phyloP scores from a whole-genome alignment of 2,888 invertebrate genomes.

The Ommatoiulus sabulosus region DNA sequence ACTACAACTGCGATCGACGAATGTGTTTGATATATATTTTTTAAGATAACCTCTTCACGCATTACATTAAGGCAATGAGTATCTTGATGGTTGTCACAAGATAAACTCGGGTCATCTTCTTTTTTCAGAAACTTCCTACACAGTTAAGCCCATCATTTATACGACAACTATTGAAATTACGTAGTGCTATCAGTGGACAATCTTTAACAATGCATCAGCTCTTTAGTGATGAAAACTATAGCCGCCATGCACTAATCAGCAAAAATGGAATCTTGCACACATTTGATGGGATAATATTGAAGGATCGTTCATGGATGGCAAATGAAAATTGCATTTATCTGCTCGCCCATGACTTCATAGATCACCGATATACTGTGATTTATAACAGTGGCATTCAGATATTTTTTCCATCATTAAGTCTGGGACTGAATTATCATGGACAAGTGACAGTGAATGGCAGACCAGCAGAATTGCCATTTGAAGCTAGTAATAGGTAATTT shows the following conservation, averaged over 20 bases:
- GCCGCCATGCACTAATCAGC: conserved; percentile 18
- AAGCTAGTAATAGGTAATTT: background rate
- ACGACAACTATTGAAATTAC: background rate
- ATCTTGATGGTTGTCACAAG: background rate
- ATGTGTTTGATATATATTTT: too few species aligned
- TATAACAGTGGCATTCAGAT: background rate
- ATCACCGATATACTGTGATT: background rate
- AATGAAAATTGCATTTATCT: conserved; percentile 8
- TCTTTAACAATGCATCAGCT: background rate
- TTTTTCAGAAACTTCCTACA: background rate
- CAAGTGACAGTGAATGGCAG: background rate
- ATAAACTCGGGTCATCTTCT: background rate
- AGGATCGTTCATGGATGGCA: background rate
- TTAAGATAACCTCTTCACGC: too few species aligned
- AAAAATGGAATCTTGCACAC: conserved; percentile 1
- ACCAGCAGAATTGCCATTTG: background rate
- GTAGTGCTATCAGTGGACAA: background rate
- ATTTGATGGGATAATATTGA: conserved; percentile 26
- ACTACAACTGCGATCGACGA: too few species aligned
- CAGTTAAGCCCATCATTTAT: conserved; percentile 29
- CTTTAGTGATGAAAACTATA: background rate
- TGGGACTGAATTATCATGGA: background rate
- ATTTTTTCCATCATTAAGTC: background rate
- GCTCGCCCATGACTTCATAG: background rate
- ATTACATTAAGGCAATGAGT: background rate